Conservation (phyloP, 2,888 invertebrate genomes). For the Operophtera brumata region DNA sequence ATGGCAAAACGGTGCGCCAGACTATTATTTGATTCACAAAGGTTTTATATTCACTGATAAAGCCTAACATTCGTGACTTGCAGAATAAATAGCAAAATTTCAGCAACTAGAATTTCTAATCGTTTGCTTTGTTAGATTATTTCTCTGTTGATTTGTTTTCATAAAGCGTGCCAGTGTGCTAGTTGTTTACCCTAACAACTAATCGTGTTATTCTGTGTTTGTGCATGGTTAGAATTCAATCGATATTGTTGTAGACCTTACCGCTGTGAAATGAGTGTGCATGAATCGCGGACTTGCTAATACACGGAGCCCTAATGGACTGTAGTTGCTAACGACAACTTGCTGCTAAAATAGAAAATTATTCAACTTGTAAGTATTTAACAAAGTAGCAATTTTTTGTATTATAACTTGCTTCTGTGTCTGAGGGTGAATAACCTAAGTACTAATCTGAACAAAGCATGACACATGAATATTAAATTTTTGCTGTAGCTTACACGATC, state of each 20-base stretch:
- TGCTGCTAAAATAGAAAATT: slow-evolving; percentile 27
- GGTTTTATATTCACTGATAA: background rate
- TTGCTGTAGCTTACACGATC: too few relatives aligned
- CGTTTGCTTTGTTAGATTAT: slow-evolving; percentile 28
- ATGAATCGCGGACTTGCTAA: slow-evolving; percentile 55
- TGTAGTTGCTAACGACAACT: slow-evolving; percentile 33
- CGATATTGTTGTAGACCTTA: slow-evolving; percentile 54
- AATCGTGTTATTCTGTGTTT: slow-evolving; percentile 48
- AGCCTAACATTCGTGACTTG: background rate
- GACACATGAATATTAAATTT: too few relatives aligned
- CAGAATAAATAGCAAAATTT: background rate
- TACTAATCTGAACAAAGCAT: too few relatives aligned
- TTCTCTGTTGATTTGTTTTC: slow-evolving; percentile 47
- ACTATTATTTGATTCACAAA: slow-evolving; percentile 2
- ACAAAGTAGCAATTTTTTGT: background rate
- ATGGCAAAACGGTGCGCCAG: slow-evolving; percentile 26
- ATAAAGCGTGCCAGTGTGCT: slow-evolving; percentile 46
- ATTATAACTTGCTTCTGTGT: background rate
- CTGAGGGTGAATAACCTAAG: too few relatives aligned
- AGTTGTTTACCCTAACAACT: slow-evolving; percentile 52
- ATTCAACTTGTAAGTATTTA: slow-evolving; percentile 35
- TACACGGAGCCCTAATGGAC: slow-evolving; percentile 54
- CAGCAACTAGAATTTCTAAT: slow-evolving; percentile 38
- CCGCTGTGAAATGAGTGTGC: slow-evolving; percentile 68
- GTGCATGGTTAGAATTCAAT: slow-evolving; percentile 53